phyloP scores from a whole-genome alignment of 2,888 invertebrate genomes.

The Apamea anceps region DNA sequence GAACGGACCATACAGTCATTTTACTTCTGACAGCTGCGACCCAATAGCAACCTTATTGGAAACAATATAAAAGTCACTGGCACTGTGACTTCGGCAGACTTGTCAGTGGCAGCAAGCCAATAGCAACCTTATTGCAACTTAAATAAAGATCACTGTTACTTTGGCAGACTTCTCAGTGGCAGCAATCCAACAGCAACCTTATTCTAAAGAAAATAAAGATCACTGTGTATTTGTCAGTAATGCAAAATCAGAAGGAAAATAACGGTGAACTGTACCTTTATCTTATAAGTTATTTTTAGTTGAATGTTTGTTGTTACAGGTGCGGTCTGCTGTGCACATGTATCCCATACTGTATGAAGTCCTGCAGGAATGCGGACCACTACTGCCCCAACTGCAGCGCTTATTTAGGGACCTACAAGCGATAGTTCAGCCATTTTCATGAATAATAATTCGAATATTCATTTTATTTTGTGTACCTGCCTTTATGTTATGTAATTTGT shows the following conservation, averaged over 20 bases:
- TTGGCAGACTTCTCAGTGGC: not conserved
- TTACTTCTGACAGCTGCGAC: not conserved
- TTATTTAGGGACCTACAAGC: slow-evolving; percentile 86
- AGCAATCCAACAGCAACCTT: not conserved
- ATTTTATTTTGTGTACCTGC: not conserved
- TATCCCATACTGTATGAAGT: slow-evolving; percentile 89
- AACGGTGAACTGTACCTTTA: not conserved
- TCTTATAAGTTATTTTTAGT: not conserved
- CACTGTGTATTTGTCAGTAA: not conserved
- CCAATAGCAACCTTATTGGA: not conserved
- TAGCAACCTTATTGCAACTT: too few relatives aligned
- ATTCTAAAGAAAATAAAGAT: rapidly evolving
- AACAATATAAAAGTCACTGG: not conserved
- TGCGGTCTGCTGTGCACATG: slow-evolving; percentile 84
- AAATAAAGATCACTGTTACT: not conserved
- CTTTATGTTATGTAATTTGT: not conserved
- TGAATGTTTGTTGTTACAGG: slow-evolving; percentile 33
- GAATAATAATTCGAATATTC: not conserved
- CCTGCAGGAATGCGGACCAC: slow-evolving; percentile 89
- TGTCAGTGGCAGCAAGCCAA: too few relatives aligned
- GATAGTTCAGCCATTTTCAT: slow-evolving; percentile 2
- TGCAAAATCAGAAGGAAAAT: not conserved
- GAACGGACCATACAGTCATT: not conserved
- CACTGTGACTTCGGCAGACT: not conserved
- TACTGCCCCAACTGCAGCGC: slow-evolving; percentile 90